Evolutionary conservation across 2,113 vertebrate genomes (phyloP).

Genomic region (Sigmodon hispidus): DNA sequence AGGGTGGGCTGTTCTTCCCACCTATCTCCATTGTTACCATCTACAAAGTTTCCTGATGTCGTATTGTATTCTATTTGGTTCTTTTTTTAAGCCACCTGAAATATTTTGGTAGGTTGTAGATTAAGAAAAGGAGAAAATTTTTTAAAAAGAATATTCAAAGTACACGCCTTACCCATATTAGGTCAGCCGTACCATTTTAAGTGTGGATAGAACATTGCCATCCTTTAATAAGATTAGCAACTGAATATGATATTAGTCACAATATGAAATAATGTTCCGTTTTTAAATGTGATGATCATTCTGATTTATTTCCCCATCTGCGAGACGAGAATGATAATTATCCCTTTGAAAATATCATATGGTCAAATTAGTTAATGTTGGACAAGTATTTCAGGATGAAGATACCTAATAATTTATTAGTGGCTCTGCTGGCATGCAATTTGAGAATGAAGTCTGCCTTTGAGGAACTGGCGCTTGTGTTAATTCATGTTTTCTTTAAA

Average conservation of each 20-base stretch:
- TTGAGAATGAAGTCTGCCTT: constrained; percentile 61
- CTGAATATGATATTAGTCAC: constrained; percentile 65
- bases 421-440: constrained; percentile 49
- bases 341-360: constrained; percentile 70
- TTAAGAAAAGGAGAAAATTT: constrained; percentile 21
- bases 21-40: not conserved
- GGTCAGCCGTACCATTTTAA: constrained; percentile 44
- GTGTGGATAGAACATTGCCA: constrained; percentile 59
- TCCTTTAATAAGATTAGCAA: constrained; percentile 62
- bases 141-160: constrained; percentile 35
- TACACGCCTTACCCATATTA: not conserved
- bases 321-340: constrained; percentile 78
- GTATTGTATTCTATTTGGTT: not conserved
- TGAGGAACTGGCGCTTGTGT: not conserved
- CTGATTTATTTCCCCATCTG: constrained; percentile 74
- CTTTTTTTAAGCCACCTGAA: constrained; percentile 27
- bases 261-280: constrained; percentile 68
- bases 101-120: constrained; percentile 35
- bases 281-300: constrained; percentile 72
- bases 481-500: constrained; percentile 31
- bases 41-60: not conserved
- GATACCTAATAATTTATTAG: constrained; percentile 75
- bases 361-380: constrained; percentile 78
- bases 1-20: not conserved
- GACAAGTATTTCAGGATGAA: constrained; percentile 65